phyloP scores from a whole-genome alignment of 1,140 invertebrate genomes.

The Pinna nobilis region DNA sequence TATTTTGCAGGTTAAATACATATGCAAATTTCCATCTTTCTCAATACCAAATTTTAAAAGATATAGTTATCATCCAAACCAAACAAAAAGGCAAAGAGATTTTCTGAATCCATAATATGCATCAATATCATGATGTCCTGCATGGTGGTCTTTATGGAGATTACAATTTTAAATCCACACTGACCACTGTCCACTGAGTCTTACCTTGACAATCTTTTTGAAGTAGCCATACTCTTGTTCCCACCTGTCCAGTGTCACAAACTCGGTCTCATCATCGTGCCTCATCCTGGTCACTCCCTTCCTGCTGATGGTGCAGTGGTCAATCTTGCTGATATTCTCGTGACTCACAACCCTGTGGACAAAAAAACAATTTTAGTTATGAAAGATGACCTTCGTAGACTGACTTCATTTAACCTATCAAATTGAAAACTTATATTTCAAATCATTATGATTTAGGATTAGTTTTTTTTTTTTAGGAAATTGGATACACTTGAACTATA shows the following conservation, averaged over 20 bases:
- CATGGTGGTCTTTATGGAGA: background rate
- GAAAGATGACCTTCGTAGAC: no score
- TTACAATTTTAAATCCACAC: background rate
- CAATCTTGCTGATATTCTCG: constrained; percentile 70
- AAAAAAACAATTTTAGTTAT: background rate
- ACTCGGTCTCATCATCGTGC: constrained; percentile 73
- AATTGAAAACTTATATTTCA: no score
- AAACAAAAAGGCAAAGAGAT: no score
- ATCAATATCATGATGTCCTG: background rate
- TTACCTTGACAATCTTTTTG: constrained; percentile 70
- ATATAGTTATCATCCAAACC: no score
- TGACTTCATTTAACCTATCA: no score
- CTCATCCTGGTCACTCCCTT: constrained; percentile 71
- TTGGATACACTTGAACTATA: no score
- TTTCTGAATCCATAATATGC: background rate
- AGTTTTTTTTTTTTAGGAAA: background rate
- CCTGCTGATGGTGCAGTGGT: constrained; percentile 72
- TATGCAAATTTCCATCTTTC: no score
- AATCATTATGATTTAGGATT: no score
- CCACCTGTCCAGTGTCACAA: constrained; percentile 70
- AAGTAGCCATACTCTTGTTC: constrained; percentile 72
- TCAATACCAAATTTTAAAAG: no score
- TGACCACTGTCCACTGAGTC: no score
- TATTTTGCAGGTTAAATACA: no score
- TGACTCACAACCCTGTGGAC: constrained; percentile 66